phyloP scores from a whole-genome alignment of 2,888 invertebrate species.

The Tipula lateralis region DNA sequence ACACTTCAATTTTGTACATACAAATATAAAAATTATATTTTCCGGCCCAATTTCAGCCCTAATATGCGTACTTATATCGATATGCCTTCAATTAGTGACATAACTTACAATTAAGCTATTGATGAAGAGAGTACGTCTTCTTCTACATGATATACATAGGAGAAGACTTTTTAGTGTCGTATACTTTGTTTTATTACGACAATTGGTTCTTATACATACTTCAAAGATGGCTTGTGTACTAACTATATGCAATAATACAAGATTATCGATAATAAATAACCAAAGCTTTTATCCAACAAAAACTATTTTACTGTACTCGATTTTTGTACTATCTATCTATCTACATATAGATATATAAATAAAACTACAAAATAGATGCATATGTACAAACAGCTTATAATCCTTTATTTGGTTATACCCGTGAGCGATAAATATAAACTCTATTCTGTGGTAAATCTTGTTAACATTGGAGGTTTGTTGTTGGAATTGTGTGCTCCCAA shows the following conservation, averaged over 20 bases:
- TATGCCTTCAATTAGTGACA: no score
- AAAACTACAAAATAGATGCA: neutral
- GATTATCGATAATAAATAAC: slow-evolving; percentile 9
- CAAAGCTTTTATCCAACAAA: neutral
- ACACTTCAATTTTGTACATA: neutral
- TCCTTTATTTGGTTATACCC: neutral
- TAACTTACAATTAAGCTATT: no score
- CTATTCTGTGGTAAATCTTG: neutral
- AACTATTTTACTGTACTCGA: neutral
- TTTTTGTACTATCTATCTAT: neutral
- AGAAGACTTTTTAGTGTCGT: no score
- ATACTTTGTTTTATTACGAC: no score
- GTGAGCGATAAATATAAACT: neutral
- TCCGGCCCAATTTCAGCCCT: no score
- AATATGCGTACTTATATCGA: no score
- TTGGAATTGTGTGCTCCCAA: neutral
- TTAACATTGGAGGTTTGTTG: neutral
- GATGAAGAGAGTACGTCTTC: no score
- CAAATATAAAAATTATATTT: no score
- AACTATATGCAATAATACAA: neutral
- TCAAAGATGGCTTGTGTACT: neutral
- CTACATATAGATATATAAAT: neutral
- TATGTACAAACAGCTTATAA: neutral
- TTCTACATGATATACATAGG: no score
- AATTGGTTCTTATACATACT: neutral